Evolutionary conservation across 2,888 invertebrate species (phyloP).

Genomic region (Mactromeris polynyma): DNA sequence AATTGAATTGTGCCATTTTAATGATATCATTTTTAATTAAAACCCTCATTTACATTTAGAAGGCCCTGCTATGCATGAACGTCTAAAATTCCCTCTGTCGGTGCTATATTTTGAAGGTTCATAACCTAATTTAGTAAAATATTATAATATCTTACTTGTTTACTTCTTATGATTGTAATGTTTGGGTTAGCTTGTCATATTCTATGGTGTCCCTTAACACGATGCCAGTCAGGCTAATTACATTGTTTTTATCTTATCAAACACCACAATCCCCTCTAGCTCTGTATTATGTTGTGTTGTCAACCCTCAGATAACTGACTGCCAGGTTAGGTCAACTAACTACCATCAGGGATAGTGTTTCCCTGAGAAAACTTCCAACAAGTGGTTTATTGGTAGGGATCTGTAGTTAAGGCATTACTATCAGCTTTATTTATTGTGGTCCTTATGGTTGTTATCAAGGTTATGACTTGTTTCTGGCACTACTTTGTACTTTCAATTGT

Average conservation of each 20-base stretch:
- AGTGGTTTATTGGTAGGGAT: background rate
- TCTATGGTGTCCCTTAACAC: background rate
- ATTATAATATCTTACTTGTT: background rate
- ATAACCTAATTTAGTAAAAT: background rate
- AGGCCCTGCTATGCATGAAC: background rate
- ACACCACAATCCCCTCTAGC: background rate
- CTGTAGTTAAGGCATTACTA: background rate
- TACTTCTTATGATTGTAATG: background rate
- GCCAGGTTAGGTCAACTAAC: background rate
- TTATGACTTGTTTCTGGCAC: background rate
- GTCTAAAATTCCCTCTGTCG: background rate
- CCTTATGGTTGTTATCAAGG: background rate
- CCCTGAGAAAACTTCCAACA: slow-evolving; percentile 34
- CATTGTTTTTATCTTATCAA: background rate
- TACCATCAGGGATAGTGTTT: background rate
- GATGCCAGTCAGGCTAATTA: slow-evolving; percentile 10
- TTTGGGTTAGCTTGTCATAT: background rate
- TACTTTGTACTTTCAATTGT: slow-evolving; percentile 8
- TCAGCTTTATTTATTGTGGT: background rate
- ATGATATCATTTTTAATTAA: background rate
- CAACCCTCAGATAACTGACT: slow-evolving; percentile 6
- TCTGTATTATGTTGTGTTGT: slow-evolving; percentile 34
- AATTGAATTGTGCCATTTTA: background rate
- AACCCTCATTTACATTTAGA: background rate
- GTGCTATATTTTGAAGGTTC: background rate